phyloP scores from a whole-genome alignment of 2,888 invertebrate species.

The Neoascia interrupta region DNA sequence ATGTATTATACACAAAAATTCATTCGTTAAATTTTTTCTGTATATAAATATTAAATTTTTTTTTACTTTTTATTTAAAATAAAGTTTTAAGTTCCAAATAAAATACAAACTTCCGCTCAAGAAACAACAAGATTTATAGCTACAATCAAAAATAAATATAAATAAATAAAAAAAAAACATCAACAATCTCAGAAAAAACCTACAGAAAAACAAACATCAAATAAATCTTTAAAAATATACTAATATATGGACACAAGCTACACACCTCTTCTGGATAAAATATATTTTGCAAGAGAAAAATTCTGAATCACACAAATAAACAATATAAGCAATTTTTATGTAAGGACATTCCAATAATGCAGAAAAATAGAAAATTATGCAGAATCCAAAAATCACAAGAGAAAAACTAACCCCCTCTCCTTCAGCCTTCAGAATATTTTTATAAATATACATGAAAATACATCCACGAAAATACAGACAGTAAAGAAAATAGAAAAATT shows the following conservation, averaged over 20 bases:
- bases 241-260: constrained; percentile 69
- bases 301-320: constrained; percentile 60
- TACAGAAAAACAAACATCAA: constrained; percentile 65
- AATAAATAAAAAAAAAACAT: constrained; percentile 58
- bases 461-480: constrained; percentile 66
- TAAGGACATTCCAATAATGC: constrained; percentile 47
- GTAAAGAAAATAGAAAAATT: constrained; percentile 28
- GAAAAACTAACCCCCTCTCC: constrained; percentile 70
- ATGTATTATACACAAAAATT: constrained; percentile 14
- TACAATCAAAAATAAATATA: constrained; percentile 42
- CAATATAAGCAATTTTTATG: constrained; percentile 31
- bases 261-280: constrained; percentile 68
- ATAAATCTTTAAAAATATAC: constrained; percentile 48
- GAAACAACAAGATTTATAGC: constrained; percentile 56
- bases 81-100: constrained; percentile 33
- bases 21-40: no score
- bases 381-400: constrained; percentile 59
- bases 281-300: constrained; percentile 59
- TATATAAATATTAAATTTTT: constrained; percentile 23
- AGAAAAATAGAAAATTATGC: constrained; percentile 31
- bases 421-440: constrained; percentile 68
- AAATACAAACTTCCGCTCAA: constrained; percentile 59
- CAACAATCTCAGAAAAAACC: constrained; percentile 62
- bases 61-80: constrained; percentile 5
- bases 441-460: constrained; percentile 68